Evolutionary conservation across 2,113 vertebrate species (phyloP).

Genomic region (Anthoscopus minutus): DNA sequence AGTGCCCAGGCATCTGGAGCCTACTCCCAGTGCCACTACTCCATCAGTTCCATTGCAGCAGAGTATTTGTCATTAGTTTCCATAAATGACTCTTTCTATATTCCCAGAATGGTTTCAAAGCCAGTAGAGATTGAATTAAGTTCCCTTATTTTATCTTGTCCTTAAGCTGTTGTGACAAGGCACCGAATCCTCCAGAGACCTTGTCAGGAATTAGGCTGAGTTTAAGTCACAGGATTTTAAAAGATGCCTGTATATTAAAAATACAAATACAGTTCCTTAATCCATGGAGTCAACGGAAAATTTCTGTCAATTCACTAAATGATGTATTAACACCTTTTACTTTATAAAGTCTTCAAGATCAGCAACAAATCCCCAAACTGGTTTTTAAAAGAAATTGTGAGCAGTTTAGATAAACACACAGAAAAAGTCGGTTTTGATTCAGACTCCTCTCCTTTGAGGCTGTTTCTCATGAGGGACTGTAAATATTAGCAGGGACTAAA

Average conservation of each 20-base stretch:
- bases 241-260: background rate
- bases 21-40: background rate
- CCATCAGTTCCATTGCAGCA: background rate
- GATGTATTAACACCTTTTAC: background rate
- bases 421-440: background rate
- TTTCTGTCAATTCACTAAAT: background rate
- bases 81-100: background rate
- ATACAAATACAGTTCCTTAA: background rate
- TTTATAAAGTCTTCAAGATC: background rate
- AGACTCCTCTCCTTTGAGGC: background rate
- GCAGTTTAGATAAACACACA: background rate
- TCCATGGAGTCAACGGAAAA: background rate
- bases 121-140: constrained; percentile 25
- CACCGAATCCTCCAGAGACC: background rate
- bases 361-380: background rate
- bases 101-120: background rate
- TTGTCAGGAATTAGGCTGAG: background rate
- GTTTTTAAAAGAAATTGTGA: background rate
- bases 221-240: background rate
- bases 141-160: background rate
- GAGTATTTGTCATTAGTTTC: background rate
- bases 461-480: background rate
- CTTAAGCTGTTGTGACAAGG: constrained; percentile 33
- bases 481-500: background rate
- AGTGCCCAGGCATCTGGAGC: background rate